A percentile compares a stretch with the other conserved stretches of the same genome.
Evolutionary conservation across 2,113 vertebrate genomes (phyloP).

Genomic region (Pelusios castaneus): DNA sequence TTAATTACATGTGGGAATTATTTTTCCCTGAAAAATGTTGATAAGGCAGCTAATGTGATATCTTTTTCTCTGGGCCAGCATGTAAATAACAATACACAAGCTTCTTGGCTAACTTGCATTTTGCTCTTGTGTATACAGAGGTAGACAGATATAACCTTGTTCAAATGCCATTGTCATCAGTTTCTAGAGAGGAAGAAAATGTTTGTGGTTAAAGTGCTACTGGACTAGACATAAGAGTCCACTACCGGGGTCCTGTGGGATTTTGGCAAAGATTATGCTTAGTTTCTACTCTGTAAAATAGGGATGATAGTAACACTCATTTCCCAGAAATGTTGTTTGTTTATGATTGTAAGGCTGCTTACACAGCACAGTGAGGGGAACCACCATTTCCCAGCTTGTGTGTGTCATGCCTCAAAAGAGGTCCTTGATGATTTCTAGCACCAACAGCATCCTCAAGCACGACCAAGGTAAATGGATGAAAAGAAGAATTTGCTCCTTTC

Average conservation of each 20-base stretch:
- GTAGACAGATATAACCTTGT: not conserved
- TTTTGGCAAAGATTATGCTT: not conserved
- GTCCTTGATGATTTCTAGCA: not conserved
- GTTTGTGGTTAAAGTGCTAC: not conserved
- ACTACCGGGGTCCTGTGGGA: not conserved
- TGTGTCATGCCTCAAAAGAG: not conserved
- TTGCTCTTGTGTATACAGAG: not conserved
- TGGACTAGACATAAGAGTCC: fast-evolving
- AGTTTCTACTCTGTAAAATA: fast-evolving
- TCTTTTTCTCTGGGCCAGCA: not conserved
- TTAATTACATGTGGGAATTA: not conserved
- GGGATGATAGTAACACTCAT: not conserved
- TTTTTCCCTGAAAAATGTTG: not conserved
- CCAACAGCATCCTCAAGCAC: not conserved
- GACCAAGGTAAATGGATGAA: not conserved
- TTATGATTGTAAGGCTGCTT: not conserved
- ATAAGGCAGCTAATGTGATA: not conserved
- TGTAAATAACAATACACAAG: not conserved
- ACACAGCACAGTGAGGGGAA: not conserved
- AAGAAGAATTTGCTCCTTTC: not conserved
- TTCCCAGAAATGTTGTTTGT: not conserved
- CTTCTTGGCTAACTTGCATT: not conserved
- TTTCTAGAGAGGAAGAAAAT: not conserved
- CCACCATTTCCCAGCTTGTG: not conserved
- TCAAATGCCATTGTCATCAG: fast-evolving